Evolutionary conservation across 1,140 invertebrate species (phyloP), one percentile per base, ranked within the genome.

Genomic region (Nymphalis io): DNA sequence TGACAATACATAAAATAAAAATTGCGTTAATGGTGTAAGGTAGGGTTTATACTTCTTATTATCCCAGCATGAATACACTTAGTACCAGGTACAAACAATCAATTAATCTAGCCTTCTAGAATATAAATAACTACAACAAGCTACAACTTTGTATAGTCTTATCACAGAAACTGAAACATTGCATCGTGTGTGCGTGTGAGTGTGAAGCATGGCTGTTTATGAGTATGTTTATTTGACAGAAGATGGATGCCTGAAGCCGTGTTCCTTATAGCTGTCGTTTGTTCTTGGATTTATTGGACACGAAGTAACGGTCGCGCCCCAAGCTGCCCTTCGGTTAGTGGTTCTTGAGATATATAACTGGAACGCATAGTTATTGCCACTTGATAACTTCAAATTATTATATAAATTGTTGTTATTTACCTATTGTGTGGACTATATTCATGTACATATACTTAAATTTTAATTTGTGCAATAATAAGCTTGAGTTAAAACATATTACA

Each of bases 221-320:
- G 59, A 70, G 65, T 62, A n/a, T 70, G 59, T 70, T 66, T 62
- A 63, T 76, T 80, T 82, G 84, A 88, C 84, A 80, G 73, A 68
- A 83, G 87, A 90, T 86, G 79, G 84, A 90, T 87, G 82, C 80
- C 77, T 79, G 71, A 72, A 68, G 73, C 71, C 51, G 39, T 75
- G 80, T 83, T 82, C 80, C 83, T 86, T 83, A 85, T 87, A 82
- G 81, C 78, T 82, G 81, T 82, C 79, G 85, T 84, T 89, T 84
- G 81, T 82, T 84, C 74, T 76, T 78, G 69, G 79, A 88, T 85
- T 85, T 85, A 87, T 87, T 85, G 80, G 80, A 79, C 81, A 83
- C 82, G 83, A 83, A 83, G 77, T 86, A 87, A 84, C 83, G 81
- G 81, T 76, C 75, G 71, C 68, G 68, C 71, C 70, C 74, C 67